phyloP scores from a whole-genome alignment of 2,797 vertebrate species.

The Semaprochilodus insignis region DNA sequence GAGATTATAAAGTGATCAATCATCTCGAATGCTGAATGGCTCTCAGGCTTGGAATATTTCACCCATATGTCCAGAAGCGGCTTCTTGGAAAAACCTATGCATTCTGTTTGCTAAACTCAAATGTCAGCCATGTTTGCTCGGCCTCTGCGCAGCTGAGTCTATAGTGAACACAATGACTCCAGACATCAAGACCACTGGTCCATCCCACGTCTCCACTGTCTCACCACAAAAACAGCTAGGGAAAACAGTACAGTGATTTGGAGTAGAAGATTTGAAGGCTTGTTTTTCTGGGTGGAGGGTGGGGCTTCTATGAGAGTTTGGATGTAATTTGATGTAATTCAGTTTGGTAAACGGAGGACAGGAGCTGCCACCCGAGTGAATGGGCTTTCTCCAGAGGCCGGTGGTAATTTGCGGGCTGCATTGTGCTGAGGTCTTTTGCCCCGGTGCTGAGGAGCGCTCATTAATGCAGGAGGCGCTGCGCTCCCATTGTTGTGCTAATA shows the following conservation, averaged over 20 bases:
- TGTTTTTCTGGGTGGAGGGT: slow-evolving; percentile 20
- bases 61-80: slow-evolving; percentile 14
- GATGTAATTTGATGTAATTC: slow-evolving; percentile 35
- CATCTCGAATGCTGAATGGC: not conserved
- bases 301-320: slow-evolving; percentile 15
- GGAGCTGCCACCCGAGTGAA: slow-evolving; percentile 59
- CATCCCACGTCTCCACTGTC: slow-evolving; percentile 21
- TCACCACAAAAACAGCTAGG: slow-evolving; percentile 6
- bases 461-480: slow-evolving; percentile 73
- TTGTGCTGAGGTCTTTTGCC: slow-evolving; percentile 68
- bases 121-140: slow-evolving; percentile 51
- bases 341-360: slow-evolving; percentile 52
- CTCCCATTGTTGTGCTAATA: slow-evolving; percentile 81
- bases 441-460: slow-evolving; percentile 62
- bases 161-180: slow-evolving; percentile 41
- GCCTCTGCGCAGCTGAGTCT: slow-evolving; percentile 50
- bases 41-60: slow-evolving; percentile 19
- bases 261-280: slow-evolving; percentile 14
- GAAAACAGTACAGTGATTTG: slow-evolving; percentile 17
- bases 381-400: slow-evolving; percentile 49
- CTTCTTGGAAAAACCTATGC: slow-evolving; percentile 5
- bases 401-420: slow-evolving; percentile 53
- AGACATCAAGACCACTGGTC: slow-evolving; percentile 18
- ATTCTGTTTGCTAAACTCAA: slow-evolving; percentile 51
- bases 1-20: slow-evolving; percentile 19